Evolutionary conservation across 2,888 invertebrate species (phyloP).

Genomic region (Alsophila aescularia): DNA sequence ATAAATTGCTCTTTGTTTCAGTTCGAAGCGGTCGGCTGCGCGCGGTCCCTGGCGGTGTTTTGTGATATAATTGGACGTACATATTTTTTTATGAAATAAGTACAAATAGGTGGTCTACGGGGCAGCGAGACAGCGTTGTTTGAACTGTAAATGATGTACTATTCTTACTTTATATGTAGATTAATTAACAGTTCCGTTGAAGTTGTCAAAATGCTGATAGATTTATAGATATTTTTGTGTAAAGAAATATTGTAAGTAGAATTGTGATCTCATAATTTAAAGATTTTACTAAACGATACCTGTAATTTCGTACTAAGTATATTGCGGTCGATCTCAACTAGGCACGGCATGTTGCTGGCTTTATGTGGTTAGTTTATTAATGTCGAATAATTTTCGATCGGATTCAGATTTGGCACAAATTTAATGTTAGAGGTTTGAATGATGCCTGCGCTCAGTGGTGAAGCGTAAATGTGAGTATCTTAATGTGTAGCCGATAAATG

Average conservation of each 20-base stretch:
- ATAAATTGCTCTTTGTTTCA: conserved; percentile 60
- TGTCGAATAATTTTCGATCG: conserved; percentile 32
- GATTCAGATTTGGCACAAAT: conserved; percentile 30
- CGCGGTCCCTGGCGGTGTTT: conserved; percentile 55
- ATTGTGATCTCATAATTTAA: conserved; percentile 52
- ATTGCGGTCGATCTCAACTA: conserved; percentile 35
- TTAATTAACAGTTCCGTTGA: conserved; percentile 56
- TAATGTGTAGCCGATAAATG: conserved; percentile 44
- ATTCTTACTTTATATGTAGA: no score
- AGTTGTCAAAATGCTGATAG: conserved; percentile 52
- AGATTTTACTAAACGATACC: conserved; percentile 29
- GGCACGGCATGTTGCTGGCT: conserved; percentile 44
- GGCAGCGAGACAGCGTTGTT: conserved; percentile 57
- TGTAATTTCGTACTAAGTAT: conserved; percentile 22
- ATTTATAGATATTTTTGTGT: conserved; percentile 71
- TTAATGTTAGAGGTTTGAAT: conserved; percentile 28
- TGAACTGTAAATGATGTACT: conserved; percentile 60
- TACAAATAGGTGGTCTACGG: conserved; percentile 72
- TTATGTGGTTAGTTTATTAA: conserved; percentile 49
- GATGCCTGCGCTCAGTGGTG: conserved; percentile 35
- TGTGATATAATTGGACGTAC: conserved; percentile 79
- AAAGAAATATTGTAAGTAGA: conserved; percentile 51
- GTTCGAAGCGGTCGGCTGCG: conserved; percentile 78
- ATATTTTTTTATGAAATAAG: conserved; percentile 83
- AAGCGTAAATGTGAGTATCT: conserved; percentile 34